phyloP scores from a whole-genome alignment of 1,140 invertebrate species.

The Camponotus pennsylvanicus region DNA sequence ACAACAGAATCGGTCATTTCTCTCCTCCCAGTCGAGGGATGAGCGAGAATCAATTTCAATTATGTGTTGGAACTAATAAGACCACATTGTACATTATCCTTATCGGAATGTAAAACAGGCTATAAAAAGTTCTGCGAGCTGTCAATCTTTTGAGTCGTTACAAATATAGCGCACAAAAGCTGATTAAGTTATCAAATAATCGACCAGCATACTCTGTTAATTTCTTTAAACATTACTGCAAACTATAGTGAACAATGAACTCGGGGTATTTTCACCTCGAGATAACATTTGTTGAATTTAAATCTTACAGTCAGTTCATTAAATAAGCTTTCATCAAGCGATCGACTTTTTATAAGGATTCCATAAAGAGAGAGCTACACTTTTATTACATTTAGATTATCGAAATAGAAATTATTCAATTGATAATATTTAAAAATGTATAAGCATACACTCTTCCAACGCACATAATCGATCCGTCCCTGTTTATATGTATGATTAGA shows the following conservation, averaged over 20 bases:
- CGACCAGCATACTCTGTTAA: background rate
- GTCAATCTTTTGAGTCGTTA: background rate
- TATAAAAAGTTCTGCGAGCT: background rate
- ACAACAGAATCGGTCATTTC: too few species aligned
- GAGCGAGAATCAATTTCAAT: background rate
- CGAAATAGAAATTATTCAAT: background rate
- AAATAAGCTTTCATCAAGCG: background rate
- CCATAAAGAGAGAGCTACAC: background rate
- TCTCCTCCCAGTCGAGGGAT: too few species aligned
- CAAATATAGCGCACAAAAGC: background rate
- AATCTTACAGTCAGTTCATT: background rate
- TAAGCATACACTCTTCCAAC: background rate
- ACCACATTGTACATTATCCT: background rate
- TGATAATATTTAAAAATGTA: constrained; percentile 1
- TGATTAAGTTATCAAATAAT: background rate
- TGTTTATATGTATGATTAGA: constrained; percentile 51
- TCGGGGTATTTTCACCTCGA: background rate
- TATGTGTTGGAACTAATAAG: background rate
- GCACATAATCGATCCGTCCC: background rate
- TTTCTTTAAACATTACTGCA: background rate
- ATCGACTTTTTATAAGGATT: background rate
- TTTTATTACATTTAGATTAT: background rate
- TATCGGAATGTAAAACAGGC: background rate
- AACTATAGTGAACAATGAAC: background rate
- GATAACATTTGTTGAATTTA: background rate